Evolutionary conservation across 2,888 invertebrate genomes (phyloP).

Genomic region (Cerastis leucographa): DNA sequence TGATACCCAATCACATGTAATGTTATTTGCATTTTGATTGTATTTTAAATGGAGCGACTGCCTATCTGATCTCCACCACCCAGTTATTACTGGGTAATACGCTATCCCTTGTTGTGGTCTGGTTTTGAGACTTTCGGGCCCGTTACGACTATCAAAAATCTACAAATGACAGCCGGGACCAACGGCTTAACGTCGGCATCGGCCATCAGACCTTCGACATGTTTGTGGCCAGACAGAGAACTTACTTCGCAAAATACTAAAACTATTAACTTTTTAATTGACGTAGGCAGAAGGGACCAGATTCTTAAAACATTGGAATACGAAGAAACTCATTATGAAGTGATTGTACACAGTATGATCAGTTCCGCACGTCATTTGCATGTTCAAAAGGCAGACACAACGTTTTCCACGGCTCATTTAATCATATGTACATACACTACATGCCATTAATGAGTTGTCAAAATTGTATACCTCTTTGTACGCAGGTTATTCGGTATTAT

Average conservation of each 20-base stretch:
- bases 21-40: no score
- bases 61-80: no score
- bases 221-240: no score
- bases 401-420: conserved; percentile 65
- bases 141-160: no score
- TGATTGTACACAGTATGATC: conserved; percentile 60
- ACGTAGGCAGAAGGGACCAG: conserved; percentile 32
- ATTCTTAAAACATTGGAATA: conserved; percentile 40
- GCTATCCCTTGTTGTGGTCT: no score
- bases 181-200: no score
- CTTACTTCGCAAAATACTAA: not conserved
- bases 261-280: conserved; percentile 12
- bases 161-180: no score
- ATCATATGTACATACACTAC: conserved; percentile 63
- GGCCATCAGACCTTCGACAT: no score
- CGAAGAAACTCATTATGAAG: conserved; percentile 48
- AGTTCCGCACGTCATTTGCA: conserved; percentile 64
- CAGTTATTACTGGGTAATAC: no score
- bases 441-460: conserved; percentile 63
- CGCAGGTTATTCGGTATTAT: conserved; percentile 48
- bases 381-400: conserved; percentile 65
- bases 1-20: no score
- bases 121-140: no score
- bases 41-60: no score
- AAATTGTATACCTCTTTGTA: conserved; percentile 65